A percentile compares a stretch with the other conserved stretches of the same genome.
Conservation (phyloP, 2,113 vertebrate genomes). For the Chloroceryle aenea region DNA sequence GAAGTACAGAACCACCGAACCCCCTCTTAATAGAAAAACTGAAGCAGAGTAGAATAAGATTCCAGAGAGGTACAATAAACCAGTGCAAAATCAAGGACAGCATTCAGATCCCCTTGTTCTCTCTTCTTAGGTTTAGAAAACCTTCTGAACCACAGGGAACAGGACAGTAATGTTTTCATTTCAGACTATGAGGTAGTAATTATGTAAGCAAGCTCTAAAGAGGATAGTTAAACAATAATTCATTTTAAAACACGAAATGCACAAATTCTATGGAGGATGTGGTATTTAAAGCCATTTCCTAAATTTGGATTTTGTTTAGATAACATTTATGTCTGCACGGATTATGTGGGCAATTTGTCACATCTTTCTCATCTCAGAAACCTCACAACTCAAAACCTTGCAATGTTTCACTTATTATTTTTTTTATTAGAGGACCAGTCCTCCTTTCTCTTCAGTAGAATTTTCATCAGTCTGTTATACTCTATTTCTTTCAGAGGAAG, state of each 20-base stretch:
- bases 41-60: background rate
- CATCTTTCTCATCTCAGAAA: background rate
- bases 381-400: background rate
- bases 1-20: background rate
- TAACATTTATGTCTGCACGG: background rate
- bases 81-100: background rate
- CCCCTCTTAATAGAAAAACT: background rate
- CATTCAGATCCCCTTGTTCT: background rate
- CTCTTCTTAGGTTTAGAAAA: background rate
- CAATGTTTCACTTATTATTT: background rate
- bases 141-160: background rate
- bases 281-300: background rate
- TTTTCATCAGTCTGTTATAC: background rate
- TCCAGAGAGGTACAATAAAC: background rate
- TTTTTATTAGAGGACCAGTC: background rate
- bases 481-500: background rate
- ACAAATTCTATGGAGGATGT: background rate
- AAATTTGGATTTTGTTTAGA: background rate
- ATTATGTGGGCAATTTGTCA: background rate
- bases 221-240: background rate
- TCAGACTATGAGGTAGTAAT: background rate
- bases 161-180: background rate
- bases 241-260: background rate
- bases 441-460: background rate
- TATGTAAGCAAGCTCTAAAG: background rate